Conservation (phyloP, 2,113 vertebrate genomes). For the Shinisaurus crocodilurus region DNA sequence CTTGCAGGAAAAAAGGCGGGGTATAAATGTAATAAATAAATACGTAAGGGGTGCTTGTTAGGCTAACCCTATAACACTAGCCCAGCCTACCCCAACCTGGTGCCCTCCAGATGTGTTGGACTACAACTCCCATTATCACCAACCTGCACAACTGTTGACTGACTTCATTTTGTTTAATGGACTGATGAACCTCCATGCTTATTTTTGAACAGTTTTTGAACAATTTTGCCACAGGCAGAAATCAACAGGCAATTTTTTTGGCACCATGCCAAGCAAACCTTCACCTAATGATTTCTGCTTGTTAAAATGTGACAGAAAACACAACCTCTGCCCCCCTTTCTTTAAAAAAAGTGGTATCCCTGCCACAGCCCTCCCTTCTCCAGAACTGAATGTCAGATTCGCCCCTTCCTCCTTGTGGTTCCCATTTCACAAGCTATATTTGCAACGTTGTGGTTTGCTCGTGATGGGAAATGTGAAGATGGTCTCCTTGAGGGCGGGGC, state of each 20-base stretch:
- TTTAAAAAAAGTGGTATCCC: background rate
- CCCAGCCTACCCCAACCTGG: no score
- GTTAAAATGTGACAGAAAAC: background rate
- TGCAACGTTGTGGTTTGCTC: conserved; percentile 1
- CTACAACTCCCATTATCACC: no score
- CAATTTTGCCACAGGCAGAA: background rate
- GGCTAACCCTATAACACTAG: background rate
- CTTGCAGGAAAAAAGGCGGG: no score
- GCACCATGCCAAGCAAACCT: background rate
- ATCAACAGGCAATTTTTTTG: background rate
- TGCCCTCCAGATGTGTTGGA: no score
- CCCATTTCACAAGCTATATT: conserved; percentile 20
- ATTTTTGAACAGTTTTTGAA: background rate
- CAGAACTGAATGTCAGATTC: background rate
- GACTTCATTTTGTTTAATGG: background rate
- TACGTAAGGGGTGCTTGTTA: background rate
- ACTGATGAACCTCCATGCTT: background rate
- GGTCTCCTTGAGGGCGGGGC: background rate
- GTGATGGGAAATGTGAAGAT: background rate
- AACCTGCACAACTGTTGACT: background rate
- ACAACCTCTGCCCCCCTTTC: background rate
- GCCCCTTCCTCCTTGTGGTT: conserved; percentile 1
- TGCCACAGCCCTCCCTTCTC: background rate
- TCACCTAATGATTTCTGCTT: background rate
- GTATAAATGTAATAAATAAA: no score